Base-by-base conservation (phyloP, 2,113 vertebrate species). In the Promerops cafer region DNA sequence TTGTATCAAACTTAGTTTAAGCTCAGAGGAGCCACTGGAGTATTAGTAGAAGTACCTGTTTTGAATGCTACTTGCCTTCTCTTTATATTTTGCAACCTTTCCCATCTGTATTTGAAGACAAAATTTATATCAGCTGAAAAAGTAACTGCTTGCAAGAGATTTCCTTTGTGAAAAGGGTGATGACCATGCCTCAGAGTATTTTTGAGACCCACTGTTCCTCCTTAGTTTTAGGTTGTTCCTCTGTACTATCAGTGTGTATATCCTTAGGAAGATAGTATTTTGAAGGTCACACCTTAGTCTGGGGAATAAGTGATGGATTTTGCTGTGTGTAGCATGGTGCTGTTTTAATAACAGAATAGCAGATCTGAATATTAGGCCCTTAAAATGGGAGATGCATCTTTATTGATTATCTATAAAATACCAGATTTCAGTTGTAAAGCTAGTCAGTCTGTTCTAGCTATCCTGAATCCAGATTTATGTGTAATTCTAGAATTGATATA, bases 101-200 rank as follows among this genome's bases (percentile, higher is more conserved):
- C 66, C 31, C 28, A 31, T 54, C 28, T 72, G 9, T 21, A 8
- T 65, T 65, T 80, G 49, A 89, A 53, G 65, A 21, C 18, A 91
- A 54, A 82, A 83, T 70, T 63, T 39, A 7, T n/a, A 77, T n/a
- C 63, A 49, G 12, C 23, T 20, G 53, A 30, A 45, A 31, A 39
- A 72, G 26, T 76, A 82, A 39, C 53, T 74, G 17, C 27, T 54
- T 53, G 20, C 42, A 47, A n/a, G 86, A 68, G 5, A 27, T 20
- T 64, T 61, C 1, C 3, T 69, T 86, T 61, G 9, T 54, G 24
- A 52, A 61, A 88, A 54, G 20, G 0, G 0, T 26, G 24, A 8
- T 75, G 26, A 64, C 20, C 8, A 4, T 60, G 20, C 31, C 71
- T 79, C 40, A 9, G 40, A 76, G 6, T 72, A 72, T 90, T 94